Base-by-base conservation (phyloP, 2,888 invertebrate species). In the Thyatira batis region DNA sequence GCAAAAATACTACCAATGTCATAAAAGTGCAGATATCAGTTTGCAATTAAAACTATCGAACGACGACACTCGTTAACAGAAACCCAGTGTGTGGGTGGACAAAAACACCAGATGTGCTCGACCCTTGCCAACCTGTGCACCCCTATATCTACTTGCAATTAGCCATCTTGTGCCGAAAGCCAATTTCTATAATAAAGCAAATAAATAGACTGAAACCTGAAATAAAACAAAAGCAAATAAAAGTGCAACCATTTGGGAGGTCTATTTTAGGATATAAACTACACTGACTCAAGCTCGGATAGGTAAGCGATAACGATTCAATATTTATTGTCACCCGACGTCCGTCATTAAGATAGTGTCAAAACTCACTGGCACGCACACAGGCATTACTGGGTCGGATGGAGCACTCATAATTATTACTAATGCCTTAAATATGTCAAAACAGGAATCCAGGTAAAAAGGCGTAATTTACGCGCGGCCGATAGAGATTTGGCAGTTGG, bases 351-450 rank as follows among this genome's bases (percentile, higher is more conserved):
- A 92, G 92, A 92, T 92, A 92, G 90, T 89, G 91, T 91, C 91
- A 91, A 88, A 91, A 89, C 84, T 89, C 71, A 84, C 83, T 85
- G 84, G 88, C 85, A 79, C 84, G 75, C 83, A 80, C 84, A 75
- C 80, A 73, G 67, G 79, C 84, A 78, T 79, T 87, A 87, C 86
- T 71, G 79, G 77, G 74, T 73, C 77, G 76, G 76, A 71, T 76
- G 78, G 78, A 85, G 87, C 88, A 89, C 89, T 92, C 92, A 92
- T 92, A 92, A 92, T 92, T 92, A 91, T 92, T 92, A 92, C 90
- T 90, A 92, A 92, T 92, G 87, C 91, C 89, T 92, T 92, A 90
- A 91, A 91, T 92, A 91, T 92, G 92, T 92, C 92, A 92, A 92
- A 92, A 92, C 92, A 92, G 90, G 90, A 89, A 91, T 90, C 89